Evolutionary conservation across 2,888 invertebrate genomes (phyloP), one percentile per base, ranked within the genome.

Genomic region (Pediacus dermestoides): DNA sequence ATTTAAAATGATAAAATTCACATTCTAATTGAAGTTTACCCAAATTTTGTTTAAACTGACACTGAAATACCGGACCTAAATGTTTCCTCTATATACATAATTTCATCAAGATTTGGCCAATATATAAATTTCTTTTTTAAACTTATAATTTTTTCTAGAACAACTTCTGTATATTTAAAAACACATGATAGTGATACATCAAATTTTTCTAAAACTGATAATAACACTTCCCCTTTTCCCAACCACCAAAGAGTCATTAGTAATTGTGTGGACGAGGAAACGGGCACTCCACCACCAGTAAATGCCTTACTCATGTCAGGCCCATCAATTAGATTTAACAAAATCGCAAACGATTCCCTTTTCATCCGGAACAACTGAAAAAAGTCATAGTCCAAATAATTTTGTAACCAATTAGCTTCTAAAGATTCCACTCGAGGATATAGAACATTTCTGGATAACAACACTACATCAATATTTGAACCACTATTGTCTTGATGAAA

Each of bases 171-270:
- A 18, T 7, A 16, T 7, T 31, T 12, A 31, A 4, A 7, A 18
- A 12, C 18, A 31, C 15, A 10, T 4, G 12, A 31, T 12, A n/a
- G n/a, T n/a, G 11, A 3, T 8, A 31, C 21, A 16, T 31, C 9
- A 4, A 31, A 31, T 16, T 11, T 31, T 10, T 31, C 31, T 18
- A 21, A 16, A 4, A 16, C 16, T 8, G 31, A 31, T 16, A 11
- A n/a, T 14, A 31, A 31, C 8, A 9, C 9, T 8, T 31, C 31
- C 7, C 31, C 31, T 16, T 31, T 31, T 9, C 31, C 31, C 4
- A 31, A 11, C 31, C 31, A 31, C 31, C 31, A 31, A 8, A 31
- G 15, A n/a, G 31, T n/a, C 30, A 30, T 14, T 2, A 30, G 14
- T 7, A 30, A 7, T 7, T n/a, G 9, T 14, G 15, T 30, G 16